These are phyloP conservation scores for Lucilia cuprina DNA, from an alignment of 1,140 invertebrate genomes.

Conservation along the genomic window DNA sequence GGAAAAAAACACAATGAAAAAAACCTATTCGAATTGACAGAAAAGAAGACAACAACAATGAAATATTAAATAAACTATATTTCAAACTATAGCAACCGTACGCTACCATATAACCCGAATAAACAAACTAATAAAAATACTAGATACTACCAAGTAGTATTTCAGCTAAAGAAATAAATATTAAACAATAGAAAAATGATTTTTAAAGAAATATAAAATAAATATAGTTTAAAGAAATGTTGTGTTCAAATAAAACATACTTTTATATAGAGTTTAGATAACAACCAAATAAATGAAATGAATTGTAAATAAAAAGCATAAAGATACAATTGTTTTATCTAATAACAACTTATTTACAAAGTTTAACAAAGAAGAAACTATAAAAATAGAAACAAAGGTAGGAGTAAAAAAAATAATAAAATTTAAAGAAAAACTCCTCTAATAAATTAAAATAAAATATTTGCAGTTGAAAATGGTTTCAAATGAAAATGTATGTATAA, in stretches of 20 bases:
- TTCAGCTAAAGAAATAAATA: neutral
- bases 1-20: neutral
- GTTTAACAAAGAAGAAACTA: neutral
- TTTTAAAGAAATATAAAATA: neutral
- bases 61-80: neutral
- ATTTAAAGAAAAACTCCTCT: neutral
- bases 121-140: conserved; percentile 62
- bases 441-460: conserved; percentile 9
- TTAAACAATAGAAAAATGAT: neutral
- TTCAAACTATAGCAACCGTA: conserved; percentile 13
- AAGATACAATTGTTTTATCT: neutral
- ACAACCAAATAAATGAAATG: neutral
- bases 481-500: neutral
- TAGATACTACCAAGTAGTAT: neutral
- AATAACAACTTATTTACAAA: neutral
- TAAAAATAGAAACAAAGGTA: no score
- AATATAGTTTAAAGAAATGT: neutral
- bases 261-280: neutral
- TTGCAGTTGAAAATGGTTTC: no score
- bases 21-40: neutral
- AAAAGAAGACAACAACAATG: conserved; percentile 37
- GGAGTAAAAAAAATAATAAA: neutral
- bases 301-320: neutral
- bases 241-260: neutral
- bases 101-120: conserved; percentile 62